Evolutionary conservation across 2,113 vertebrate genomes (phyloP).

Genomic region (Delphinapterus leucas): DNA sequence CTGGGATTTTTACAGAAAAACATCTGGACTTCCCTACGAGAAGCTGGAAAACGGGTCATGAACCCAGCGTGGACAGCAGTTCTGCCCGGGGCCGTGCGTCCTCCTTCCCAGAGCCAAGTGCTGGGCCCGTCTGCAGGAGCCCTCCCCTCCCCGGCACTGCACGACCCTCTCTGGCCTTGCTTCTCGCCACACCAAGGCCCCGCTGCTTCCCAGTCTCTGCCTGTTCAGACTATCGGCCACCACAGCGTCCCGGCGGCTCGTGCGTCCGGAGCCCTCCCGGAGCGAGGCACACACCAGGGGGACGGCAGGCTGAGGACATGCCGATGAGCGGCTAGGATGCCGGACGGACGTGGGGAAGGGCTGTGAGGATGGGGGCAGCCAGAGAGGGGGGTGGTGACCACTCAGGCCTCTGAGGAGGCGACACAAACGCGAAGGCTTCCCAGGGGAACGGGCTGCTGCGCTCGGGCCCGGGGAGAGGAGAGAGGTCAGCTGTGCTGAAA

Average conservation of each 20-base stretch:
- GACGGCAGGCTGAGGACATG: background rate
- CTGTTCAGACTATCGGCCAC: no score
- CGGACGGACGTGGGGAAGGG: background rate
- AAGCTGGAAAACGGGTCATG: background rate
- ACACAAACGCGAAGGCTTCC: background rate
- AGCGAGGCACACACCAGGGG: background rate
- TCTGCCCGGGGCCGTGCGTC: background rate
- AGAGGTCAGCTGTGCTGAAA: background rate
- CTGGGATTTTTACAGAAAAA: background rate
- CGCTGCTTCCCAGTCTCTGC: no score
- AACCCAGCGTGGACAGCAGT: background rate
- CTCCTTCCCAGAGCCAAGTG: no score
- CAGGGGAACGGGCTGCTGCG: no score
- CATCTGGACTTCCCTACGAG: background rate
- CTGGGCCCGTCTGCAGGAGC: no score
- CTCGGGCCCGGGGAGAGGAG: background rate
- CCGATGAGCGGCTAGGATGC: background rate
- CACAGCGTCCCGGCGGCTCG: no score
- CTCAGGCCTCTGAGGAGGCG: background rate
- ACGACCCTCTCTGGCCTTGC: no score
- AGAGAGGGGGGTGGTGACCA: background rate
- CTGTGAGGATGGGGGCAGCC: background rate
- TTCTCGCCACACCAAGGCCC: no score
- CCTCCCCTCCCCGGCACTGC: no score
- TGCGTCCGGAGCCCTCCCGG: no score